A percentile compares a stretch with the other conserved stretches of the same genome.
phyloP scores from a whole-genome alignment of 2,888 invertebrate genomes.

The Parochlus steinenii region DNA sequence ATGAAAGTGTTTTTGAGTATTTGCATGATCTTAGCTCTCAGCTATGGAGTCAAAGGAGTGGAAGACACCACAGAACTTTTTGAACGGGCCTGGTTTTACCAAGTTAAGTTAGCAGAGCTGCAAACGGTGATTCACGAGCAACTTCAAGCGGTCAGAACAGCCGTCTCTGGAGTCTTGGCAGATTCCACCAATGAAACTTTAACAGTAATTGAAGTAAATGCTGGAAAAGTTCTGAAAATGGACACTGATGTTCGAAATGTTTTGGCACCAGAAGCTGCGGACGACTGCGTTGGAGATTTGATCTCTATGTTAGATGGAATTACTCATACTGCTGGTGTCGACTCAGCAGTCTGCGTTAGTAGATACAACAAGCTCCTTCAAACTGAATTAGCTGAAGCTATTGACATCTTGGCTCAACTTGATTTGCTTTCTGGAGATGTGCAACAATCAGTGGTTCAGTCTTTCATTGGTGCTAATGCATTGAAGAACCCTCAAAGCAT shows the following conservation, averaged over 20 bases:
- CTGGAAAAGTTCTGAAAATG: background rate
- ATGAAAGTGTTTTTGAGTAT: too few species aligned
- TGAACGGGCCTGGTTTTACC: too few species aligned
- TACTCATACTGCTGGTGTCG: background rate
- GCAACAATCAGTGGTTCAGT: conserved; percentile 2
- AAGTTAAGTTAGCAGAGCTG: too few species aligned
- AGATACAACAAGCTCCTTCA: background rate
- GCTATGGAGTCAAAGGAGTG: too few species aligned
- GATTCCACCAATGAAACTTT: background rate
- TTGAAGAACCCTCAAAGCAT: background rate
- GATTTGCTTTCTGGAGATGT: background rate
- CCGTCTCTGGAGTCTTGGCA: conserved; percentile 1
- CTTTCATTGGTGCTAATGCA: conserved; percentile 1
- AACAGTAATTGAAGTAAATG: background rate
- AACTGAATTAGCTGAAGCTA: background rate
- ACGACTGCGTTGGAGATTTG: background rate
- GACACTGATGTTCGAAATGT: background rate
- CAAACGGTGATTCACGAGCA: background rate
- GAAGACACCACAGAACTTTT: too few species aligned
- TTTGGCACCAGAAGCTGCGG: background rate
- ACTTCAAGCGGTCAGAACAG: background rate
- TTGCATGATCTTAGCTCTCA: too few species aligned
- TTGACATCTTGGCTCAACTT: background rate
- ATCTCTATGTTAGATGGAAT: conserved; percentile 1
- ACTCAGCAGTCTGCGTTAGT: background rate